Base-by-base conservation (phyloP, 2,888 invertebrate species). In the Aelia acuminata region DNA sequence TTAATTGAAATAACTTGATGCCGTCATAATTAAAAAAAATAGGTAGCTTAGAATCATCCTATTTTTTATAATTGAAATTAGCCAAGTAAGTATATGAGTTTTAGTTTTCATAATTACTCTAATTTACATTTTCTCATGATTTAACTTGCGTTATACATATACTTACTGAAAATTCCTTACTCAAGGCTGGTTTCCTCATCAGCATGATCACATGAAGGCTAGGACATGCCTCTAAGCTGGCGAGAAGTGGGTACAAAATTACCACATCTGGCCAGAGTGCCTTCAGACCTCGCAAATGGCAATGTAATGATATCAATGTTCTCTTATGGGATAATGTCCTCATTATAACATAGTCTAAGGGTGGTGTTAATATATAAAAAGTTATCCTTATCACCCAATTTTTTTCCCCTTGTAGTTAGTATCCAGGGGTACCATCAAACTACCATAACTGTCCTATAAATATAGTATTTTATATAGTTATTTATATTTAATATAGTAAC, bases 221-320 rank as follows among this genome's bases (percentile, higher is more conserved):
- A 20, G 35, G 63, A 70, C 35, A 18, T 18, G 7, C 35, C 35
- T 13, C 8, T 7, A 43, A 43, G 43, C 43, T 43, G 43, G 7
- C 43, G 7, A 43, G 26, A 57, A 57, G 57, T 20, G 63, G 63
- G 31, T 35, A 2, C 18, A 70, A 31, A 31, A 18, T 70, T 35
- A 70, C 35, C 3, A 4, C 31, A 18, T 15, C 0, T 35, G 18
- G 31, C 8, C 15, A 20, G 7, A 5, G 15, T 7, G 31, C 35
- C 63, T 70, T 35, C 63, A 35, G 63, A 18, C 63, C 63, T 35
- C 63, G 63, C 35, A 70, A 70, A 70, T 70, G 31, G 20, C 63
- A 35, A 70, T 70, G 35, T 70, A 35, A 70, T 70, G 63, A 70
- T 70, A 35, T 31, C 63, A 26, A 63, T 35, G 35, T 35, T 35